Base-by-base conservation (phyloP, 92 coral and sea anemone genomes). In the Chrysogorgia sp. region DNA sequence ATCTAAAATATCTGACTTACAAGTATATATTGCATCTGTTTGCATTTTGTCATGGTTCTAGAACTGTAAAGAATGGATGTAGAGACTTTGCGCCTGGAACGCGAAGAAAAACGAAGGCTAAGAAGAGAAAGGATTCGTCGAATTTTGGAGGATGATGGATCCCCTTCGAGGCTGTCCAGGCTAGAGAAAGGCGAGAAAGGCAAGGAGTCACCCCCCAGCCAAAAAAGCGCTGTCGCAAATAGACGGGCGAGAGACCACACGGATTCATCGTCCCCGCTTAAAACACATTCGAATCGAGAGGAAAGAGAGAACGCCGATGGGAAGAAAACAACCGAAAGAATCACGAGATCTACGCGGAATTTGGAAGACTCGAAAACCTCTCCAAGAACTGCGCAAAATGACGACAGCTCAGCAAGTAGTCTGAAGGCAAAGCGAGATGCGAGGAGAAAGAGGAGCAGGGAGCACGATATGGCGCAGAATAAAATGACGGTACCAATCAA, bases 31-130 rank as follows among this genome's bases (percentile, higher is more conserved):
- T 40, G 33, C n/a, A 26, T 29, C 2, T 52, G 7, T 47, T 47
- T n/a, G 17, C n/a, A 2, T 7, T 47, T 15, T 47, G 7, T 47
- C 15, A 15, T 47, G 53, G n/a, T 6, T 47, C 10, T 47, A 47
- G 53, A n/a, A 47, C 15, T 47, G 2, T 7, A 15, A 55, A 72
- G 2, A 9, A 72, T 72, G 79, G 79, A 72, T 34, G 13, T 53
- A 8, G 79, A 72, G 35, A 34, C 64, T 7, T 22, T 56, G 34
- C 47, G 79, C 17, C 43, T 72, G 32, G 79, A 72, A 34, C 79
- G 79, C 5, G 79, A 72, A 7, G 79, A 72, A 34, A 72, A 72
- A 26, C 43, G 79, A 52, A 40, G 79, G 37, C 63, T 26, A 31
- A 53, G 79, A 35, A 45, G 79, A 1, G 79, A 72, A 56, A 58